Percentiles rank a stretch among this genome's conserved stretches.
These are phyloP conservation scores for Mesocricetus auratus DNA, from an alignment of 2,113 vertebrate species.

Conservation along the genomic window DNA sequence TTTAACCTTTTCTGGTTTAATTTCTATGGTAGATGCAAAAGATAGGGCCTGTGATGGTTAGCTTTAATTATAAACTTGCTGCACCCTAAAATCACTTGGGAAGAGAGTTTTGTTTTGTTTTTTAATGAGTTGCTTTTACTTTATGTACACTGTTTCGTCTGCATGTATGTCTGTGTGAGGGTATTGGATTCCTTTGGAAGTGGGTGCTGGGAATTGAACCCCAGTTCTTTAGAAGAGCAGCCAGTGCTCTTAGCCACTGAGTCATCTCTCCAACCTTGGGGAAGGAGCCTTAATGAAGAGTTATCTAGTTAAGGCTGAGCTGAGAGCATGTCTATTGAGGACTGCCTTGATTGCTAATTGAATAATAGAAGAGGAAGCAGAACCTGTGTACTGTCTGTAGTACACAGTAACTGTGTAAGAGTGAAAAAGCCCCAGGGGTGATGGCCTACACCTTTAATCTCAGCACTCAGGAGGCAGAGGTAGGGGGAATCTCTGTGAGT, in stretches of 20 bases:
- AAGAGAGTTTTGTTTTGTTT: background rate
- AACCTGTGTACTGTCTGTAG: too few relatives aligned
- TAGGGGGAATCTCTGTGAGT: background rate
- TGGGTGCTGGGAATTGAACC: background rate
- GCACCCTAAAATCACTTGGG: background rate
- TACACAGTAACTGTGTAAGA: background rate
- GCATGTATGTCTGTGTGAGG: background rate
- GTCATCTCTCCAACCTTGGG: background rate
- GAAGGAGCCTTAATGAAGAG: background rate
- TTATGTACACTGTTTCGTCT: background rate
- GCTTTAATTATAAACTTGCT: background rate
- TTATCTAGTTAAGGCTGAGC: background rate
- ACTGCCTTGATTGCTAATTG: background rate
- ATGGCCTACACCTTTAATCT: background rate
- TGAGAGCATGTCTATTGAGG: background rate
- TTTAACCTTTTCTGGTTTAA: background rate
- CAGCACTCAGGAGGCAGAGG: background rate
- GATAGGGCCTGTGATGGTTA: background rate
- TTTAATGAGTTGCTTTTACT: background rate
- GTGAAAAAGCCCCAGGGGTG: background rate
- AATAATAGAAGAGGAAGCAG: background rate
- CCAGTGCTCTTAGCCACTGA: background rate
- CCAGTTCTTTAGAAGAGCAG: background rate
- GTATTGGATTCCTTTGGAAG: background rate
- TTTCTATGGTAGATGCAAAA: background rate